A percentile compares a stretch with the other conserved stretches of the same genome.
phyloP scores from a whole-genome alignment of 2,797 vertebrate genomes.

The Molothrus ater region DNA sequence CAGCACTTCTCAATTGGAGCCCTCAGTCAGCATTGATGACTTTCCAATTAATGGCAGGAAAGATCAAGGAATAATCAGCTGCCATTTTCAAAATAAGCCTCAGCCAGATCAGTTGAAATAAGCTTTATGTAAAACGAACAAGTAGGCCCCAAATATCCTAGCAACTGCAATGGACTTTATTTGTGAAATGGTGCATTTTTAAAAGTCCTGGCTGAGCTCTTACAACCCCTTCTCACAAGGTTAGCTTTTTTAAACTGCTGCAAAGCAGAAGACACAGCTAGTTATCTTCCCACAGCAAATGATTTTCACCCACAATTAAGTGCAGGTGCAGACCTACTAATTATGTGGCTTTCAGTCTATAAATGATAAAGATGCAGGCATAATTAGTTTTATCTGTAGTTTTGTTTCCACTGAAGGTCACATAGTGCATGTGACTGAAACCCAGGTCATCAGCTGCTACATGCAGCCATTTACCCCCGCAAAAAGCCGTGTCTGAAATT shows the following conservation, averaged over 20 bases:
- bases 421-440: neutral
- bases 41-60: slow-evolving; percentile 15
- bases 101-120: neutral
- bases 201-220: neutral
- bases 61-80: slow-evolving; percentile 34
- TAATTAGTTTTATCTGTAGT: neutral
- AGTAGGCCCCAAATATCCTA: slow-evolving; percentile 36
- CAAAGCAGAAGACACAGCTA: neutral
- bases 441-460: neutral
- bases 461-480: neutral
- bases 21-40: neutral
- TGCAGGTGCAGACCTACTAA: slow-evolving; percentile 27
- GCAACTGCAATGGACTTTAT: slow-evolving; percentile 4
- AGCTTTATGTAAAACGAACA: neutral
- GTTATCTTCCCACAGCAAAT: neutral
- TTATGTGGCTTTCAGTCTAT: slow-evolving; percentile 11
- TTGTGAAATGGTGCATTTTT: neutral
- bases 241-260: slow-evolving; percentile 9
- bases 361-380: neutral
- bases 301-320: slow-evolving; percentile 24
- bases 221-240: neutral
- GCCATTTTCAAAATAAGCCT: slow-evolving; percentile 27
- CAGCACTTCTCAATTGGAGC: slow-evolving; percentile 15
- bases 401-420: neutral
- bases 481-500: neutral